phyloP scores from a whole-genome alignment of 2,113 vertebrate genomes.

The Alligator sinensis region DNA sequence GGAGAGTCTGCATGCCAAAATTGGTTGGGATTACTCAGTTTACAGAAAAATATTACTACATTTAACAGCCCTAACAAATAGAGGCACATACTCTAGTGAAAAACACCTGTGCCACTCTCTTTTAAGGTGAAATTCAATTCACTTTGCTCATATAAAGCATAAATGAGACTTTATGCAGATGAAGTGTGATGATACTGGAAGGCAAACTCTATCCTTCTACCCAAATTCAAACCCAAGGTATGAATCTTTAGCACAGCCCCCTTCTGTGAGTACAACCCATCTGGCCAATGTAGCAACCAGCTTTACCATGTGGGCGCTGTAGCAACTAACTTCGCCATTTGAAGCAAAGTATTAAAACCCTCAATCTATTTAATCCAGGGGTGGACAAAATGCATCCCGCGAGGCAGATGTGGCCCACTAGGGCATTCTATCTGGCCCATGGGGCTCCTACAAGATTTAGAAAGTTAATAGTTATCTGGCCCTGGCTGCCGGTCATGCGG shows the following conservation, averaged over 20 bases:
- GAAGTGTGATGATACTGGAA: background rate
- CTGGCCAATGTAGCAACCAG: too few species aligned
- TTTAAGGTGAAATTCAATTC: background rate
- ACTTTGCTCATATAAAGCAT: background rate
- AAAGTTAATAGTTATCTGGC: too few species aligned
- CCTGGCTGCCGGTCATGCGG: too few species aligned
- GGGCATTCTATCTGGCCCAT: too few species aligned
- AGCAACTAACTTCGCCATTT: background rate
- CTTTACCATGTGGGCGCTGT: background rate
- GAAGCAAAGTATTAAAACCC: background rate
- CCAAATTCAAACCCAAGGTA: background rate
- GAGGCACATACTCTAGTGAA: background rate
- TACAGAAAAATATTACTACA: rapidly evolving
- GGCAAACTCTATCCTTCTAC: background rate
- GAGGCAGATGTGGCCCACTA: too few species aligned
- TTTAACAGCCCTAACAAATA: rapidly evolving
- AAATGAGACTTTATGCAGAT: background rate
- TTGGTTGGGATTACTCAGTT: rapidly evolving
- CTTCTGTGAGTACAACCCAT: background rate
- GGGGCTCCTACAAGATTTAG: too few species aligned
- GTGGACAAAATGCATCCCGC: too few species aligned
- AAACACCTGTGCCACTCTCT: background rate
- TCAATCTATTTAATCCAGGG: too few species aligned
- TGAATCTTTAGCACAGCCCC: background rate
- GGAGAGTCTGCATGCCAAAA: rapidly evolving